These are phyloP conservation scores for Lytechinus pictus DNA, from an alignment of 35 echinoderm and acorn worm genomes.

Conservation along the genomic window DNA sequence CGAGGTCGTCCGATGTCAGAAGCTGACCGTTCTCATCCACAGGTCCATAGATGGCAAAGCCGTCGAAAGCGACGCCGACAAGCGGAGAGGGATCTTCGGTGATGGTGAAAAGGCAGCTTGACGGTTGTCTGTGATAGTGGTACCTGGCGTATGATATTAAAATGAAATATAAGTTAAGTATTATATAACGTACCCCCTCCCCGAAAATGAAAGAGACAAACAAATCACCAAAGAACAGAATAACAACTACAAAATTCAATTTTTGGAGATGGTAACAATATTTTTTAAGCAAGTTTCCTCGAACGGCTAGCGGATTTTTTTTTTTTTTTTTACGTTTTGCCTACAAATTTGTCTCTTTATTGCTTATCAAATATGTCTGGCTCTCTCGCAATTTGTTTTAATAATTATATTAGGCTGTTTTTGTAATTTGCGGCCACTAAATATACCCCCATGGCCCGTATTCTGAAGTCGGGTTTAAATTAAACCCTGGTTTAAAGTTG, in stretches of 20 bases:
- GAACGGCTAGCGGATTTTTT: too few relatives aligned
- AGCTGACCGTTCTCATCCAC: constrained; percentile 67
- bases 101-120: constrained; percentile 64
- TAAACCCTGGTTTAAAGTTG: too few relatives aligned
- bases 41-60: constrained; percentile 83
- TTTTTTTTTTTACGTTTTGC: too few relatives aligned
- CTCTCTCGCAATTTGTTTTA: too few relatives aligned
- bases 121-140: constrained; percentile 83
- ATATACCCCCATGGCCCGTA: too few relatives aligned
- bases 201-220: background rate
- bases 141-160: constrained; percentile 31
- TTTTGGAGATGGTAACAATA: background rate
- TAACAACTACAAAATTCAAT: background rate
- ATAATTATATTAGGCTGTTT: too few relatives aligned
- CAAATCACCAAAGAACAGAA: background rate
- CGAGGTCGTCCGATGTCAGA: constrained; percentile 72
- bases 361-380: too few relatives aligned
- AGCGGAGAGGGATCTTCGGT: constrained; percentile 42
- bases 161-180: background rate
- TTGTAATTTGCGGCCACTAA: too few relatives aligned
- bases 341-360: too few relatives aligned
- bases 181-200: background rate
- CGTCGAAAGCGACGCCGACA: constrained; percentile 78
- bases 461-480: too few relatives aligned
- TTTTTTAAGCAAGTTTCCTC: too few relatives aligned